Evolutionary conservation across 2,113 vertebrate species (phyloP), one percentile per base, ranked within the genome.

Genomic region (Syngnathus scovelli): DNA sequence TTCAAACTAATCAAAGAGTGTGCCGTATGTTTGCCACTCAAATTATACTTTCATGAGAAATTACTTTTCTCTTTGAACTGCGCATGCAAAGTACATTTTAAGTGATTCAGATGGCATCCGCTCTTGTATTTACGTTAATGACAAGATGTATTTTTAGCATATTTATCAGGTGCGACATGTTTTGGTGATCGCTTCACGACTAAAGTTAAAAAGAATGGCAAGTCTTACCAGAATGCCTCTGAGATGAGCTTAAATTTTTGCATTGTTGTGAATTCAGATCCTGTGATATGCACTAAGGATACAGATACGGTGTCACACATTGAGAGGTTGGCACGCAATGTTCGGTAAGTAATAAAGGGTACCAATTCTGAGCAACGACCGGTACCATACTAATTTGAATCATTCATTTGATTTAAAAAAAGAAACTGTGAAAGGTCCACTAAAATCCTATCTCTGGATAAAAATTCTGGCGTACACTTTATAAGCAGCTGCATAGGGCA

Each of bases 1-100:
- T 79, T 68, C 41, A 62, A 82, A 83, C 71, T 64, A 78, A 66
- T 83, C 67, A 76, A 68, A 72, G 41, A 54, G 33, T 74, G 66
- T 16, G 61, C 61, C 72, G 23, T 71, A 10, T 63, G 61, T 69
- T 69, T 67, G 62, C 66, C 46, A 43, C 49, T 48, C 16, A 51
- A 39, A 59, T 21, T n/a, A 66, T 43, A 16, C 64, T 64, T 54
- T 74, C 33, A 70, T 49, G 23, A 66, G 37, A 61, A 62, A 61
- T 21, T 55, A 39, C 21, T 37, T 70, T 68, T 44, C n/a, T 21
- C 39, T 62, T 23, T 41, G 60, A 23, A 43, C 15, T 62, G 10
- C 55, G 41, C 36, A 39, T 61, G 19, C n/a, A 19, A 38, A 39
- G 19, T 39, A 38, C 21, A 41, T 61, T 62, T 43, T n/a, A 51